Percentiles rank a stretch among this genome's conserved stretches.
Evolutionary conservation across 2,888 invertebrate species (phyloP).

Genomic region (Nephrotoma flavescens): DNA sequence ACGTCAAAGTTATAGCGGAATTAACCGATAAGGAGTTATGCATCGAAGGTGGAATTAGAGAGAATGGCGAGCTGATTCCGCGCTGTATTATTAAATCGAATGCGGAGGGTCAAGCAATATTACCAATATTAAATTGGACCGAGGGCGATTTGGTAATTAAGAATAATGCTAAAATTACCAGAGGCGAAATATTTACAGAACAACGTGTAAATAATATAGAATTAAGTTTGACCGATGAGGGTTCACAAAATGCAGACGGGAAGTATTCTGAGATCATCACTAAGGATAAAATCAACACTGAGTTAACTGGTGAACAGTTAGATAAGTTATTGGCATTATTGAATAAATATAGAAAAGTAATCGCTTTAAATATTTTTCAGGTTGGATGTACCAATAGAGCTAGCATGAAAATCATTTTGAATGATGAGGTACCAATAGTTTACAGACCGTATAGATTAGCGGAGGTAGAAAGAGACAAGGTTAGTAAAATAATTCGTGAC

Average conservation of each 20-base stretch:
- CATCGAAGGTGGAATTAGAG: background rate
- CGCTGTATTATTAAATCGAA: background rate
- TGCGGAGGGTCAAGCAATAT: background rate
- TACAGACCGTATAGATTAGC: no score
- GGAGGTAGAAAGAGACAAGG: background rate
- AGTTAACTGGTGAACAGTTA: background rate
- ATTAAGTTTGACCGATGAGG: background rate
- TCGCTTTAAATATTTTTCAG: background rate
- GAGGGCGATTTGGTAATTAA: background rate
- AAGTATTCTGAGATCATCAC: background rate
- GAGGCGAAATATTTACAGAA: background rate
- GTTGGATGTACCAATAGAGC: background rate
- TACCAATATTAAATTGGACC: background rate
- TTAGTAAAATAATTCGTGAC: background rate
- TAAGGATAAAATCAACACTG: background rate
- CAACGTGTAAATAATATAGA: background rate
- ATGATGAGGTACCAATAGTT: background rate
- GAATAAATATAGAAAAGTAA: background rate
- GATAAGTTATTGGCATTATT: background rate
- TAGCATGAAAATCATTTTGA: background rate
- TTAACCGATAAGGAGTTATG: background rate
- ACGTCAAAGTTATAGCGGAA: background rate
- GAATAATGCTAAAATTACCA: background rate
- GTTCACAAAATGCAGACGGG: background rate
- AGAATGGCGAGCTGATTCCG: background rate